Evolutionary conservation across 2,113 vertebrate species (phyloP).

Genomic region (Aramus guarauna): DNA sequence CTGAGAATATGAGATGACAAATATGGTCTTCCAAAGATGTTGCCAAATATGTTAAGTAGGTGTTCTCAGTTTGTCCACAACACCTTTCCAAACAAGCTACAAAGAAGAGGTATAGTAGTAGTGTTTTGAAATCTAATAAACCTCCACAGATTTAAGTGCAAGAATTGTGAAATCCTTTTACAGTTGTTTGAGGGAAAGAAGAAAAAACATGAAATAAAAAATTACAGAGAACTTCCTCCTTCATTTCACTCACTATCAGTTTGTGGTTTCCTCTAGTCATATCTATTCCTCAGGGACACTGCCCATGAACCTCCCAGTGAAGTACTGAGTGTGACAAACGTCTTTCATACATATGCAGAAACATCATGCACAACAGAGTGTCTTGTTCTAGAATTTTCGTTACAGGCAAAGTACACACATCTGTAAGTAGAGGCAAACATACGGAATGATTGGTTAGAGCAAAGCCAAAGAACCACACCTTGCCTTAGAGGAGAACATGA

Average conservation of each 20-base stretch:
- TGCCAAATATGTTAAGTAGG: not conserved
- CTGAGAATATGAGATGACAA: not conserved
- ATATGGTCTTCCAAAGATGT: not conserved
- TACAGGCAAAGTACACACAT: not conserved
- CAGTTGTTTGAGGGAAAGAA: not conserved
- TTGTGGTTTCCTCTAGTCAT: not conserved
- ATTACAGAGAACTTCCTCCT: not conserved
- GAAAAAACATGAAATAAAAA: not conserved
- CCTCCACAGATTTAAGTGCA: not conserved
- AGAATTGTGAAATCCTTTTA: not conserved
- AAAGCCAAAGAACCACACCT: conserved; percentile 9
- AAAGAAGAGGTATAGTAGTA: not conserved
- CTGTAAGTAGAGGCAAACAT: not conserved
- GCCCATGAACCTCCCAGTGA: not conserved
- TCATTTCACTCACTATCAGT: not conserved
- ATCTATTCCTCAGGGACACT: not conserved
- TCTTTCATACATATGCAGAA: not conserved
- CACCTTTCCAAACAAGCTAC: not conserved
- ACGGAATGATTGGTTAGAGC: not conserved
- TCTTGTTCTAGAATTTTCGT: not conserved
- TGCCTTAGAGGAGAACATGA: not conserved
- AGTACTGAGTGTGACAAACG: not conserved
- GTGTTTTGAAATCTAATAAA: not conserved
- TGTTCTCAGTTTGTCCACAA: not conserved
- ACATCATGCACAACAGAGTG: not conserved